Base-by-base conservation (phyloP, 2,797 vertebrate genomes). In the Apogon talboti region DNA sequence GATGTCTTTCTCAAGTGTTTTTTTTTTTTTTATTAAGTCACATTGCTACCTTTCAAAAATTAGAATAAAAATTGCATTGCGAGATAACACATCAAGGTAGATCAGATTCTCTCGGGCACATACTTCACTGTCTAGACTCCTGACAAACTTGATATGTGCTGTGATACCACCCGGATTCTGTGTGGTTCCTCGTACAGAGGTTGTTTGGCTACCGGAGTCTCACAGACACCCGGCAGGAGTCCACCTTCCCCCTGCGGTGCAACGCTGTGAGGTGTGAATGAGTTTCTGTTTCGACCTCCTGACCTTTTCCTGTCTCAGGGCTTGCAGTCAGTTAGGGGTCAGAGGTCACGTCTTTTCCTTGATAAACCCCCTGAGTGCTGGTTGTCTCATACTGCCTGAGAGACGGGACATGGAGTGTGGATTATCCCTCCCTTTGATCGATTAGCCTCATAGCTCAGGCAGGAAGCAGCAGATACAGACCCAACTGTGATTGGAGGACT, bases 121-220 rank as follows among this genome's bases (percentile, higher is more conserved):
- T 87, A 86, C 76, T 88, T 89, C 56, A 55, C 57, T 37, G 87
- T 91, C 90, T 89, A 90, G 85, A 90, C 88, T 78, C 7, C 73
- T 14, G 33, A 64, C 78, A 67, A 66, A 87, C 76, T 47, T 85
- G 89, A 87, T 90, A 88, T 83, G 73, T 81, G 61, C 59, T 49
- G 8, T 66, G 83, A 87, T 85, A 71, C 48, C 0, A 24, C 72
- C 65, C 14, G 65, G 66, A 73, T 71, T 54, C 33, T 44, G 65
- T 66, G 70, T 66, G 66, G 15, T 47, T 55, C 55, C 66, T 62
- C 71, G 56, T 41, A 56, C 62, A 18, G 57, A 38, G 62, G 64
- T 62, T 74, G 63, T 61, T 82, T 57, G 49, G 81, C 77, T 69
- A 78, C 72, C 57, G 55, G 74, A 71, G 56, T 53, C 78, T 78